Conservation (phyloP, 1,140 invertebrate species). For the Holotrichia oblita region DNA sequence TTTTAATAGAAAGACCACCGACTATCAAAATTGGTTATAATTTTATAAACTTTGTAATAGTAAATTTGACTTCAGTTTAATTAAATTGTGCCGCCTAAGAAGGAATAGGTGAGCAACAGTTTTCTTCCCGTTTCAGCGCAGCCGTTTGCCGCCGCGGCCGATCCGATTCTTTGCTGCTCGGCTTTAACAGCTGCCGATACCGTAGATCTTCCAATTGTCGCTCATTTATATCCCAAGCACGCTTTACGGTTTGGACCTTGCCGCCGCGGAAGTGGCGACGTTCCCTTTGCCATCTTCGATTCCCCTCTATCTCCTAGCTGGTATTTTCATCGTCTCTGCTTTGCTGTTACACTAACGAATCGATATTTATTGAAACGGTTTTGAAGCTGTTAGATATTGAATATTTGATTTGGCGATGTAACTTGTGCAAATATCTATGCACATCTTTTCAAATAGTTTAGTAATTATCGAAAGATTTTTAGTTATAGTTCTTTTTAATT, state of each 20-base stretch:
- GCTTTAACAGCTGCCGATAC: background rate
- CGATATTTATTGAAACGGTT: background rate
- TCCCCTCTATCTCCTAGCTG: background rate
- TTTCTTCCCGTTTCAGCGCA: background rate
- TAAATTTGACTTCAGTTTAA: too few species aligned
- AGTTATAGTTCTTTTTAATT: too few species aligned
- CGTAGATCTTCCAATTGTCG: background rate
- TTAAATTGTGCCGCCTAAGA: too few species aligned
- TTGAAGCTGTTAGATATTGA: too few species aligned
- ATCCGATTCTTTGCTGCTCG: background rate
- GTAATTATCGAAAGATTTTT: too few species aligned
- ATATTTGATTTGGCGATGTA: too few species aligned
- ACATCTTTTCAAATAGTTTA: too few species aligned
- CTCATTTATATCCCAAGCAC: background rate
- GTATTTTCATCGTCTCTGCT: background rate
- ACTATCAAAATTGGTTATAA: too few species aligned
- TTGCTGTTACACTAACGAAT: background rate
- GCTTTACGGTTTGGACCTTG: background rate
- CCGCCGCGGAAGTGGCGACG: constrained; percentile 8
- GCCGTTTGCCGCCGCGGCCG: background rate
- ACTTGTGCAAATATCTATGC: too few species aligned
- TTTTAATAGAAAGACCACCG: too few species aligned
- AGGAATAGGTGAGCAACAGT: background rate
- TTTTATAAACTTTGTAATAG: too few species aligned
- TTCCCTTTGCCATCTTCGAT: constrained; percentile 6